Conservation (phyloP, 2,113 vertebrate species). For the Oncorhynchus masou region DNA sequence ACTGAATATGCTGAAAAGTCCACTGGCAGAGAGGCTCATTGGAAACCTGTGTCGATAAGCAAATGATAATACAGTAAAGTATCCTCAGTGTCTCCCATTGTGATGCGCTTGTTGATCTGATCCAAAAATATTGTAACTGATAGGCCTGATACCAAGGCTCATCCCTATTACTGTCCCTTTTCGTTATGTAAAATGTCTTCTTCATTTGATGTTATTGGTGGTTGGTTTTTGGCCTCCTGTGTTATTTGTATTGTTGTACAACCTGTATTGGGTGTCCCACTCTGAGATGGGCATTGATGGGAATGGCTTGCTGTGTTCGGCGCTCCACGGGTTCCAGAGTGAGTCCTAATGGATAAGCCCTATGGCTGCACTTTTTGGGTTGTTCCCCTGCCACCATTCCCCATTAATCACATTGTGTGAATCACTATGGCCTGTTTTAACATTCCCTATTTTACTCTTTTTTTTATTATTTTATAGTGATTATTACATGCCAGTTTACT, state of each 20-base stretch:
- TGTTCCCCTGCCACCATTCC: too few relatives aligned
- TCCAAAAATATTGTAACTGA: slow-evolving; percentile 20
- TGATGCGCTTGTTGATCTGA: slow-evolving; percentile 28
- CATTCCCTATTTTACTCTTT: slow-evolving; percentile 36
- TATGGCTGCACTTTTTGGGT: too few relatives aligned
- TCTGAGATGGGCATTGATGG: neutral
- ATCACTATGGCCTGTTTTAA: slow-evolving; percentile 28
- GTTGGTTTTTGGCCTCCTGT: neutral
- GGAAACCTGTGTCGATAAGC: neutral
- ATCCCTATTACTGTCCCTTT: neutral
- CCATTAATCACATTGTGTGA: neutral
- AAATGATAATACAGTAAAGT: neutral
- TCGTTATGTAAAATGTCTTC: neutral
- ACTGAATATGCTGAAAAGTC: neutral
- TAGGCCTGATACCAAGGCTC: neutral
- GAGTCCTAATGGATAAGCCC: too few relatives aligned
- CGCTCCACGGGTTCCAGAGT: too few relatives aligned
- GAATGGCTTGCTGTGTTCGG: too few relatives aligned
- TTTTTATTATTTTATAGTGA: slow-evolving; percentile 17
- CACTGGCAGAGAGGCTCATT: neutral
- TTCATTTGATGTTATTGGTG: neutral
- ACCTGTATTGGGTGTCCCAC: neutral
- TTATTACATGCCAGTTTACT: slow-evolving; percentile 40
- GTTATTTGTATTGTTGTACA: too few relatives aligned
- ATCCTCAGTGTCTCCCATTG: slow-evolving; percentile 11